A percentile compares a stretch with the other conserved stretches of the same genome.
Conservation (phyloP, 2,113 vertebrate genomes). For the Cynoglossus semilaevis region DNA sequence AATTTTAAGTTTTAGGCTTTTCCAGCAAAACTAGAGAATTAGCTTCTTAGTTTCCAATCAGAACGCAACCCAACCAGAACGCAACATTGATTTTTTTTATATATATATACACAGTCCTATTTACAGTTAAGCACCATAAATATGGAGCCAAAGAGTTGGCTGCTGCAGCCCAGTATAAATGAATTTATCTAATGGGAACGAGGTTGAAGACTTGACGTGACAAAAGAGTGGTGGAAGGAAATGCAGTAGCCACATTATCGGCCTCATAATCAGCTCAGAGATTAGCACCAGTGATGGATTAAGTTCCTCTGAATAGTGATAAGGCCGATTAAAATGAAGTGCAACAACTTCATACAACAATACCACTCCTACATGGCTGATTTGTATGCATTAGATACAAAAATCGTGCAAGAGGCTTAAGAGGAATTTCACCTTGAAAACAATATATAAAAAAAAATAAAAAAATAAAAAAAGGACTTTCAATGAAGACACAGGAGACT, state of each 20-base stretch:
- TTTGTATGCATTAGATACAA: background rate
- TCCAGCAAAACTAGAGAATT: too few species aligned
- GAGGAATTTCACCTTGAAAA: constrained; percentile 18
- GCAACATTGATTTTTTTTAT: too few species aligned
- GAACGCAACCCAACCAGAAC: too few species aligned
- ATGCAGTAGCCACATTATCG: background rate
- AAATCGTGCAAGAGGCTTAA: constrained; percentile 6
- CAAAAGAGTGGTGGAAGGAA: background rate
- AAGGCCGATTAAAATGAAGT: background rate
- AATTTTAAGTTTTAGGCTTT: too few species aligned
- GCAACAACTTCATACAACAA: constrained; percentile 10
- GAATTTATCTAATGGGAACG: background rate
- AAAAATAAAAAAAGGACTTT: background rate
- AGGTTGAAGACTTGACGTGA: background rate
- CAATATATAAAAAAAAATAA: constrained; percentile 2
- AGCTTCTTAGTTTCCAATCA: too few species aligned
- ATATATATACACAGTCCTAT: too few species aligned
- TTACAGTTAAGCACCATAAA: background rate
- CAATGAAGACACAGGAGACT: constrained; percentile 21
- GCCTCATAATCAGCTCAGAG: constrained; percentile 13
- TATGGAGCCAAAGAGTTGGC: background rate
- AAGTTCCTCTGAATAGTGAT: constrained; percentile 23
- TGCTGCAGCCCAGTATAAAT: background rate
- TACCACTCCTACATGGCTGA: constrained; percentile 2
- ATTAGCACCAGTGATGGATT: constrained; percentile 18